A percentile compares a stretch with the other conserved stretches of the same genome.
Evolutionary conservation across 2,888 invertebrate genomes (phyloP).

Genomic region (Crossocerus cetratus): DNA sequence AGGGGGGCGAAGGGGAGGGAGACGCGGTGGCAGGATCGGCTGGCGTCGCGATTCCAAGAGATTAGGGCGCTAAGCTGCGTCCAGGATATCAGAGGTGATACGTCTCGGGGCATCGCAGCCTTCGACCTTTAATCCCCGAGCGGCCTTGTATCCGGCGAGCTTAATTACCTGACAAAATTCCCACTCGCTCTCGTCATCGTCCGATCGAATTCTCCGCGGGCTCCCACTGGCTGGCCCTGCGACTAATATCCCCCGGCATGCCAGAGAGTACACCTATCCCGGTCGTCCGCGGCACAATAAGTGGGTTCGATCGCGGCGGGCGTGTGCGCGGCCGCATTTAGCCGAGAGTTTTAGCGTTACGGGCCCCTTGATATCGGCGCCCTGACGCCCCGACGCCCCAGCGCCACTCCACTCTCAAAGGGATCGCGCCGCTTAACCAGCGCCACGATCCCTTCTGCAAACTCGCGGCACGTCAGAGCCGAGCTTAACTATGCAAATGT

Average conservation of each 20-base stretch:
- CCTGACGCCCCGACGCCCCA: not conserved
- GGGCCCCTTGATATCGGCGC: not conserved
- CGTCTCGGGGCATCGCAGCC: constrained; percentile 48
- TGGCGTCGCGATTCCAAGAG: constrained; percentile 24
- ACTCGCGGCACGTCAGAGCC: not conserved
- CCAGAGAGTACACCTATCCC: too few species aligned
- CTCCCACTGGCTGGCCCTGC: not conserved
- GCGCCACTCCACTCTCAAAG: not conserved
- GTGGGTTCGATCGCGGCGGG: not conserved
- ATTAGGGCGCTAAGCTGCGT: constrained; percentile 63
- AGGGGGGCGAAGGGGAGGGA: too few species aligned
- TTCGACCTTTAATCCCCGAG: constrained; percentile 57
- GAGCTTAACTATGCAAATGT: not conserved
- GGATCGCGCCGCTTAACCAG: not conserved
- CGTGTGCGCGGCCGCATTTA: not conserved
- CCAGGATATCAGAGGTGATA: constrained; percentile 43
- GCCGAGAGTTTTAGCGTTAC: not conserved
- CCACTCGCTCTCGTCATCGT: not conserved
- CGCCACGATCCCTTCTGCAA: not conserved
- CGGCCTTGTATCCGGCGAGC: constrained; percentile 44
- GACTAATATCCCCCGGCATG: too few species aligned
- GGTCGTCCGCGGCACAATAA: not conserved
- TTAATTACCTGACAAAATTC: constrained; percentile 65
- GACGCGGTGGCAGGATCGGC: not conserved
- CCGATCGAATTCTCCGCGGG: constrained; percentile 8